These are phyloP conservation scores for Piezodorus guildinii DNA, from an alignment of 1,140 invertebrate genomes.

Conservation along the genomic window DNA sequence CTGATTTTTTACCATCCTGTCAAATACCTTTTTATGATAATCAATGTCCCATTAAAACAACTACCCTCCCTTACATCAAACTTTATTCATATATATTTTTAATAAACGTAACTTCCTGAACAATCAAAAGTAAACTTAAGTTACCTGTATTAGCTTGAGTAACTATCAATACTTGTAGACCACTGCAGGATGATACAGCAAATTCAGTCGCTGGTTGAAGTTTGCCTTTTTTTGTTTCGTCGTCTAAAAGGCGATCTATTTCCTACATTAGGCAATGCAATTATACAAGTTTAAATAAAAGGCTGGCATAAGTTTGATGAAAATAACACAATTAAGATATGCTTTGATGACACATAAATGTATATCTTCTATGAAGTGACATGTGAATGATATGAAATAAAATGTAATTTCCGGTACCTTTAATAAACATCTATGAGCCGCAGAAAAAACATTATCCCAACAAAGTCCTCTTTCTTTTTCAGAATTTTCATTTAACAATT, in stretches of 20 bases:
- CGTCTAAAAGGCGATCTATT: background rate
- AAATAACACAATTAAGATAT: too few relatives aligned
- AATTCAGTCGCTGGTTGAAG: background rate
- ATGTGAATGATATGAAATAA: background rate
- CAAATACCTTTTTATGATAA: too few relatives aligned
- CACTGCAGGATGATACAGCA: background rate
- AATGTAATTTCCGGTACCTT: background rate
- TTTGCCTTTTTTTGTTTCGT: background rate
- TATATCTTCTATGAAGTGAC: too few relatives aligned
- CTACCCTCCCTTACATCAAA: too few relatives aligned
- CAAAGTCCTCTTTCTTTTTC: background rate
- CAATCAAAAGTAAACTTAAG: background rate
- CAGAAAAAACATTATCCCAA: background rate
- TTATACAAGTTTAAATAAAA: too few relatives aligned
- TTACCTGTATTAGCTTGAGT: background rate
- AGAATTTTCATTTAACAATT: background rate
- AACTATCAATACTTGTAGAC: background rate
- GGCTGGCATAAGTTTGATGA: too few relatives aligned
- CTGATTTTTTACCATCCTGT: too few relatives aligned
- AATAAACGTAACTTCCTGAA: too few relatives aligned
- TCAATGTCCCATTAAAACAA: too few relatives aligned
- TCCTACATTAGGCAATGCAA: background rate
- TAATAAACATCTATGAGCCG: background rate
- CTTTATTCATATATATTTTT: too few relatives aligned
- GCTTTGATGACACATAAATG: too few relatives aligned